Base-by-base conservation (phyloP, 2,888 invertebrate genomes). In the Gandaritis pyraliata region DNA sequence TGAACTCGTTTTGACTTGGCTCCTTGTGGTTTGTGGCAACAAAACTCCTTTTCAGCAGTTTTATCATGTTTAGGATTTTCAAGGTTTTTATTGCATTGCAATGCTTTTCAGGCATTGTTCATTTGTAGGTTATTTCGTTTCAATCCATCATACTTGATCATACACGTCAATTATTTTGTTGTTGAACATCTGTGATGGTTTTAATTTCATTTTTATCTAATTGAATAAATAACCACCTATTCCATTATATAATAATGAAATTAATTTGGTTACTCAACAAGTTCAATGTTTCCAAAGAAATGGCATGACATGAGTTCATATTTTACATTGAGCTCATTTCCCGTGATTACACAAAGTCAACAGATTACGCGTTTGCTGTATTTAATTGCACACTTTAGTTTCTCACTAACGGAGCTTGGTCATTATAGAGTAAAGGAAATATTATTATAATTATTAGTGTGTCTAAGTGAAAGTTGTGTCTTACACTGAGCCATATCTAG, bases 371-470 rank as follows among this genome's bases (percentile, higher is more conserved):
- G 69, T 69, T 74, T 64, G 66, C 65, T 68, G 66, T 66, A 64
- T 69, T 80, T 78, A 79, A 79, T 80, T 80, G 72, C 71, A 53
- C 72, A 70, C 72, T 74, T 79, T 69, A 73, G 74, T 77, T 80
- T 80, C 78, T 76, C 70, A 73, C 71, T 74, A 75, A 77, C 77
- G 79, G 77, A 39, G 36, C 33, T 33, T 45, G 41, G 30, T 33
- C 18, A 33, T 51, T 29, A n/a, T 47, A 48, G 30, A 43, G 45
- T n/a, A 48, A 48, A 41, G 46, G 15, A 56, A 36, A 36, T 16
- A 13, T 50, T 80, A 74, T 78, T 11, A 13, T 50, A 80, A 74
- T 78, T 11, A 46, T 70, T 55, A 58, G 54, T 57, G 45, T 33
- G 33, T 33, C 33, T 33, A 48, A 58, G 72, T 64, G 72, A 71